Percentiles rank a stretch among this genome's conserved stretches.
phyloP scores from a whole-genome alignment of 2,888 invertebrate species.

The Camptogramma bilineatum region DNA sequence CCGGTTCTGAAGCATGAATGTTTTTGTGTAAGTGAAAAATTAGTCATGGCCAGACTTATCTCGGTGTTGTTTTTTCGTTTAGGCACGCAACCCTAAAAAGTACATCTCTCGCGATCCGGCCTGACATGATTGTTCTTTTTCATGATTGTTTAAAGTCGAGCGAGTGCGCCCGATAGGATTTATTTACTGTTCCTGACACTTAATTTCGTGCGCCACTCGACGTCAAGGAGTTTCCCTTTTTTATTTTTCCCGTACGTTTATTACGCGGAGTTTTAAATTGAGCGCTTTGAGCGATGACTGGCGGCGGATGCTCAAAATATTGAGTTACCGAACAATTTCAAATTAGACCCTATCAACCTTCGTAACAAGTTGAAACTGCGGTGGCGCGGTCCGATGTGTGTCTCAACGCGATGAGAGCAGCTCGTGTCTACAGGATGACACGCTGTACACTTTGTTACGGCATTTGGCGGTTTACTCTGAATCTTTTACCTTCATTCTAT shows the following conservation, averaged over 20 bases:
- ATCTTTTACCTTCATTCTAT: too few relatives aligned
- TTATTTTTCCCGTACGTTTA: conserved; percentile 22
- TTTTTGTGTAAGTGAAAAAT: neutral
- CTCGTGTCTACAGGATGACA: neutral
- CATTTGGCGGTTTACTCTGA: neutral
- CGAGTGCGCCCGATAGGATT: conserved; percentile 76
- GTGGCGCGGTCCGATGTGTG: neutral
- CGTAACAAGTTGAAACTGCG: neutral
- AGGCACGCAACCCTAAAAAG: conserved; percentile 15
- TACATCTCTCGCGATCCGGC: conserved; percentile 19
- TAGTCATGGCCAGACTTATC: neutral
- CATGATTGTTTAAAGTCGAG: conserved; percentile 78
- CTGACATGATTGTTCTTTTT: conserved; percentile 28
- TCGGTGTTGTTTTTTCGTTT: neutral
- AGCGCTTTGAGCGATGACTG: conserved; percentile 23
- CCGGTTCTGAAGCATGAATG: neutral
- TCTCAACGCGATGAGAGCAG: neutral
- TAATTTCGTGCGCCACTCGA: conserved; percentile 73
- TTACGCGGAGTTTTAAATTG: conserved; percentile 19
- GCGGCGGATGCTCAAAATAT: conserved; percentile 8
- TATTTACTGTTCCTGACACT: conserved; percentile 78
- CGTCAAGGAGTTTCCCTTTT: conserved; percentile 47
- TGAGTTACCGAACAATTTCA: conserved; percentile 5
- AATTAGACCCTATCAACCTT: conserved; percentile 5
- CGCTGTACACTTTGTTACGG: neutral